These are phyloP conservation scores for Caenorhabditis uteleia DNA, from an alignment of 2,888 invertebrate genomes.

Conservation along the genomic window DNA sequence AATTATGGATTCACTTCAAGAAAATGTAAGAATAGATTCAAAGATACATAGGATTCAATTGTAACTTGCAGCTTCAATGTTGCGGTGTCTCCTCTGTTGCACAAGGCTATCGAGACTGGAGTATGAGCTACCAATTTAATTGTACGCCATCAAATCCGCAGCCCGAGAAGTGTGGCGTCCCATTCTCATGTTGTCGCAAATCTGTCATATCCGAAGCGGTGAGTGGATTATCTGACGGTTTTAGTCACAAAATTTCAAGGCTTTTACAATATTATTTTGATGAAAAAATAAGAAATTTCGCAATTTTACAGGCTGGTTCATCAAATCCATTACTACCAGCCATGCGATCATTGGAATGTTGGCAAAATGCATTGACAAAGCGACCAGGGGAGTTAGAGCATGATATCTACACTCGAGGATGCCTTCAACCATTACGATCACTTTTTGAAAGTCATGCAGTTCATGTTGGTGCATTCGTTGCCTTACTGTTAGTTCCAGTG, in stretches of 20 bases:
- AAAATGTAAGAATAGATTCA: constrained; percentile 54
- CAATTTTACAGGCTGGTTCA: constrained; percentile 60
- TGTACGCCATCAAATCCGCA: constrained; percentile 69
- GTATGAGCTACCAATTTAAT: constrained; percentile 71
- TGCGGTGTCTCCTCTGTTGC: constrained; percentile 70
- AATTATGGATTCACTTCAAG: constrained; percentile 67
- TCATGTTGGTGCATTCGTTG: constrained; percentile 67
- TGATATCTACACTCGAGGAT: constrained; percentile 63
- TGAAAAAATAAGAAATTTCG: constrained; percentile 1
- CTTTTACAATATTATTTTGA: neutral
- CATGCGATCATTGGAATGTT: constrained; percentile 67
- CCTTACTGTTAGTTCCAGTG: constrained; percentile 67
- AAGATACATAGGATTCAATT: neutral
- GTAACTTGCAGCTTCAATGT: constrained; percentile 70
- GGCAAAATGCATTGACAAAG: constrained; percentile 69
- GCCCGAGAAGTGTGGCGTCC: constrained; percentile 72
- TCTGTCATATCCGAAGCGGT: constrained; percentile 62
- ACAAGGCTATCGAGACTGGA: constrained; percentile 72
- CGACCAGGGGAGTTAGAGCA: constrained; percentile 63
- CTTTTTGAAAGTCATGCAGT: constrained; percentile 69
- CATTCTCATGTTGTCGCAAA: constrained; percentile 71
- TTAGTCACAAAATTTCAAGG: neutral
- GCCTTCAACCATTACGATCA: constrained; percentile 62
- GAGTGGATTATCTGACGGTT: too few relatives aligned
- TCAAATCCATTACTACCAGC: constrained; percentile 65